Evolutionary conservation across 2,888 invertebrate genomes (phyloP).

Genomic region (Diplolepis rosae): DNA sequence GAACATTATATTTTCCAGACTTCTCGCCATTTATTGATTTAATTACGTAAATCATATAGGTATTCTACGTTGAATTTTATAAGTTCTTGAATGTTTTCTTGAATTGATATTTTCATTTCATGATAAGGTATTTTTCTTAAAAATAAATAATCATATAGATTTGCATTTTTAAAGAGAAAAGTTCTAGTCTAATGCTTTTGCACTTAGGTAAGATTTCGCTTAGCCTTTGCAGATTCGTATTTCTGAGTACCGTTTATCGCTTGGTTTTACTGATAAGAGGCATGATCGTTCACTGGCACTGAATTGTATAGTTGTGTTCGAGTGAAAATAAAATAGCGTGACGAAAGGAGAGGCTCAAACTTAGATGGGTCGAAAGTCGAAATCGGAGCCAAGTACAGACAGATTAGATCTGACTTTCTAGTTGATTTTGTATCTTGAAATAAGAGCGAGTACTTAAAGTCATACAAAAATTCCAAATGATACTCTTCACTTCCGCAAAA

Average conservation of each 20-base stretch:
- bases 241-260: conserved; percentile 27
- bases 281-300: neutral
- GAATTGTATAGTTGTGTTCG: conserved; percentile 7
- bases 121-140: too few relatives aligned
- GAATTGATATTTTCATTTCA: too few relatives aligned
- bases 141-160: too few relatives aligned
- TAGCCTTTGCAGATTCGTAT: neutral
- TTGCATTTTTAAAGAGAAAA: neutral
- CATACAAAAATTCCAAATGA: neutral
- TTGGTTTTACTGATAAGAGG: conserved; percentile 11
- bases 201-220: conserved; percentile 15
- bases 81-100: too few relatives aligned
- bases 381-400: neutral
- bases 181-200: neutral
- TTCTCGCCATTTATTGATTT: too few relatives aligned
- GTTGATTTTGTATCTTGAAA: neutral
- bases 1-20: too few relatives aligned
- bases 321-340: conserved; percentile 4
- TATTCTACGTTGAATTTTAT: too few relatives aligned
- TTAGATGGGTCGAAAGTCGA: conserved; percentile 29
- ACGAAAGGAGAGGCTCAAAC: conserved; percentile 1
- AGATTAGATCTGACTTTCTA: conserved; percentile 24
- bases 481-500: conserved; percentile 8
- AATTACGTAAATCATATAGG: too few relatives aligned
- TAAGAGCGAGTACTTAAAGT: neutral